Evolutionary conservation across 2,113 vertebrate genomes (phyloP), one percentile per base, ranked within the genome.

Genomic region (Lophius piscatorius): DNA sequence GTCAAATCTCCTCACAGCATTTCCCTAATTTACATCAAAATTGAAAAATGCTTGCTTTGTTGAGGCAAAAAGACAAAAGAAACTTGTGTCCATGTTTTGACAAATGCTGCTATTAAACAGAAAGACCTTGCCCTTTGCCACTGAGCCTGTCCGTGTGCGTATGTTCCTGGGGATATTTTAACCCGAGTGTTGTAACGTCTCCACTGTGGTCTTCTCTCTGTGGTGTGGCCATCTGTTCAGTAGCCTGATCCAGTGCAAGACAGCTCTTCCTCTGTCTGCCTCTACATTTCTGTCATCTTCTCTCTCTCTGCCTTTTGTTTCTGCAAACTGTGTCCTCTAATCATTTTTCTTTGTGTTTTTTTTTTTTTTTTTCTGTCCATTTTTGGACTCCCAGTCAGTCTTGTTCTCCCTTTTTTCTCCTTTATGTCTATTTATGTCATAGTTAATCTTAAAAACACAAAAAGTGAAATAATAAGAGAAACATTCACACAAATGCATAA

Each of bases 111-210:
- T 59, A 66, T 75, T 65, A 75, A 74, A 74, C 44, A 40, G 60
- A 39, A 70, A 83, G 57, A 61, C 71, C 23, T 80, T 77, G 70
- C 46, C 51, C 63, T 84, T 70, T 74, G 39, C 46, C 51, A 9
- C 54, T 18, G n/a, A 28, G 63, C 34, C n/a, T 60, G 14, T 63
- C 36, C 46, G 16, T 63, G 49, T 50, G 12, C 20, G 42, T 56
- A 0, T 58, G 31, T 84, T 82, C 52, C 65, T 64, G 28, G 74
- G 75, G 64, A 78, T 75, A 62, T 68, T 83, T 89, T 83, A 87
- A 86, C 83, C 85, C 75, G 76, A 86, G 48, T 63, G 83, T 74
- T 85, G 74, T 86, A 83, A 82, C 74, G 65, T 72, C 82, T 82
- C 76, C 58, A 14, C 52, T 81, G 78, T 83, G 83, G 81, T 64